These are phyloP conservation scores for Taurulus bubalis DNA, from an alignment of 2,113 vertebrate species.

Conservation along the genomic window DNA sequence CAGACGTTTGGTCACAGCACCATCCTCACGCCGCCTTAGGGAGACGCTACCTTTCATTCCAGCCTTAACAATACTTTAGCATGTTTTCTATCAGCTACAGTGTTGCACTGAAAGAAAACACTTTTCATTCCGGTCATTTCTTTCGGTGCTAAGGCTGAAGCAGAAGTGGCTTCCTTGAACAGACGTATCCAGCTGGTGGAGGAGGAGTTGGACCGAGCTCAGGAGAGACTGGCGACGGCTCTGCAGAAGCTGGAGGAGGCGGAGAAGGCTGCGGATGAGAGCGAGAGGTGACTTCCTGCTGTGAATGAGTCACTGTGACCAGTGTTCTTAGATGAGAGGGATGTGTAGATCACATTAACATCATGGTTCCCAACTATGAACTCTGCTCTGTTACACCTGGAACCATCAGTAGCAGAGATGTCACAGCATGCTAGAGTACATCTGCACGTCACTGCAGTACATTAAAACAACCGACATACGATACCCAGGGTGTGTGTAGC, in stretches of 20 bases:
- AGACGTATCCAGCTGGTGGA: constrained; percentile 80
- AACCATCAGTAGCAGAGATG: not conserved
- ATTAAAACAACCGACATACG: not conserved
- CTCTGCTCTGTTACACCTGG: not conserved
- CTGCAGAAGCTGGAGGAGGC: constrained; percentile 80
- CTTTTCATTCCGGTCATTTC: not conserved
- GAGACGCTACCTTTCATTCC: not conserved
- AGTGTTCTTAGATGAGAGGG: not conserved
- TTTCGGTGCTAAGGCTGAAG: constrained; percentile 68
- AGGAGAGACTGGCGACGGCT: constrained; percentile 78
- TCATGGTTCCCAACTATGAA: not conserved
- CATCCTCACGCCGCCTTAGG: not conserved
- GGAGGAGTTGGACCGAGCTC: constrained; percentile 78
- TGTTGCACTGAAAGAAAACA: not conserved
- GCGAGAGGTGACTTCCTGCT: constrained; percentile 66
- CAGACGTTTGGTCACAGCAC: not conserved
- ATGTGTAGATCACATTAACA: not conserved
- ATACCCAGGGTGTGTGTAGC: too few species aligned
- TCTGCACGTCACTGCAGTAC: not conserved
- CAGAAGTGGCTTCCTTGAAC: constrained; percentile 78
- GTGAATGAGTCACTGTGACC: not conserved
- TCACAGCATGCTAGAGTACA: not conserved
- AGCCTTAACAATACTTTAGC: too few species aligned
- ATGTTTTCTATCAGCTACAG: not conserved
- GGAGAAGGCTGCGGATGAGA: constrained; percentile 78